Evolutionary conservation across 2,888 invertebrate species (phyloP), one percentile per base, ranked within the genome.

Genomic region (Leucophenga montana): DNA sequence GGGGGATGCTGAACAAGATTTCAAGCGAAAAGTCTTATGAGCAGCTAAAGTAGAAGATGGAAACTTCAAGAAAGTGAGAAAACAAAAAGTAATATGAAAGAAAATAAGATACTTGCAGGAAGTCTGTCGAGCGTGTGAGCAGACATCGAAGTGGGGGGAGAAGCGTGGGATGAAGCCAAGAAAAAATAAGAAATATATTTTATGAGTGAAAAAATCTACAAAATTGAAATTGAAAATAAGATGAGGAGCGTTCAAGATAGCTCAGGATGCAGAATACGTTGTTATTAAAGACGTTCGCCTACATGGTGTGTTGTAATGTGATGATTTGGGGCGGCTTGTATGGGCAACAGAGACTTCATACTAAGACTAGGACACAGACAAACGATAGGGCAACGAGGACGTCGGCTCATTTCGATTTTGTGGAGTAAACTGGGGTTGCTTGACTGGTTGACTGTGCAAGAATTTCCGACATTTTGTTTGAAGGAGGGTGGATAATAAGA

Each of bases 191-290:
- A 66, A 44, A 67, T 54, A 54, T 64, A 46, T 78, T 77, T 78
- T 82, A 77, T 78, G 77, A 82, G 76, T 78, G 73, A 79, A 82
- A 83, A 78, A 82, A 78, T 77, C 77, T 78, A 82, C 78, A 82
- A 84, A 82, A 81, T 80, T 77, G 78, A 85, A 85, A 85, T 84
- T 83, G 83, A 80, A 81, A 78, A 85, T 81, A 85, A 83, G 78
- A 82, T 79, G 77, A 77, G 39, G 9, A 11, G 11, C 75, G 77
- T 75, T 73, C 31, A 61, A 22, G 27, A 46, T 0, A 16, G 50
- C 13, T 44, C 67, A 39, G 50, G 68, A 64, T 66, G 54, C 73
- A 82, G 80, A 79, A 82, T 80, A 82, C 80, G 75, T 46, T 62
- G 1, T 80, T 81, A 82, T 82, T 83, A 83, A 83, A 83, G 78